Evolutionary conservation across 2,113 vertebrate species (phyloP).

Genomic region (Spheniscus mendiculus): DNA sequence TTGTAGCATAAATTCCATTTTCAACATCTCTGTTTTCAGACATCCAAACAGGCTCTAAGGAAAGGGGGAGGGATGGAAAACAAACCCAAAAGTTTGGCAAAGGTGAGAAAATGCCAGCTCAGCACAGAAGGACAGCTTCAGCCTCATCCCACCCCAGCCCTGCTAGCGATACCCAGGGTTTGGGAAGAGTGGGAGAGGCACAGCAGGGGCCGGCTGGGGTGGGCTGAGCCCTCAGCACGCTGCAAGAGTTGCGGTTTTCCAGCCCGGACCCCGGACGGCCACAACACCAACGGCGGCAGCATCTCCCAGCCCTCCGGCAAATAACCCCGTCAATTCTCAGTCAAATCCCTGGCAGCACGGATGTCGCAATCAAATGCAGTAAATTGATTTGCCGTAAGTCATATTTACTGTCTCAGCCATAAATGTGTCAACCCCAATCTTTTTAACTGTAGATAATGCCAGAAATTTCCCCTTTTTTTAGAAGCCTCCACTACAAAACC

Average conservation of each 20-base stretch:
- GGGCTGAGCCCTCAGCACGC: not conserved
- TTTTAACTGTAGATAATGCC: slow-evolving; percentile 25
- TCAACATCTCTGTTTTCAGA: not conserved
- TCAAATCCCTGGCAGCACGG: not conserved
- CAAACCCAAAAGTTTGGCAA: not conserved
- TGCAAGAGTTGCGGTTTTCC: accelerated
- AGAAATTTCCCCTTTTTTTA: slow-evolving; percentile 10
- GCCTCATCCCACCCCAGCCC: not conserved
- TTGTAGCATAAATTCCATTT: not conserved
- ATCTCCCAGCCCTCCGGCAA: not conserved
- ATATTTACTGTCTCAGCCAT: slow-evolving; percentile 12
- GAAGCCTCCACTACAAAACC: not conserved
- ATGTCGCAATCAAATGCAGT: not conserved
- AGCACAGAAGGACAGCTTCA: not conserved
- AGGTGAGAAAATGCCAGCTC: not conserved
- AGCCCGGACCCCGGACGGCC: accelerated
- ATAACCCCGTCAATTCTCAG: not conserved
- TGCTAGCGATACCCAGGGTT: accelerated
- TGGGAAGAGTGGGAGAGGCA: not conserved
- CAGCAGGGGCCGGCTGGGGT: not conserved
- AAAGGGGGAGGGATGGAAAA: not conserved
- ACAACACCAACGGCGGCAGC: accelerated
- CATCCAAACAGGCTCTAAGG: not conserved
- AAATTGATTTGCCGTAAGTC: slow-evolving; percentile 52
- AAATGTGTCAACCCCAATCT: slow-evolving; percentile 31